Conservation (phyloP, 2,113 vertebrate species). For the Galemys pyrenaicus region DNA sequence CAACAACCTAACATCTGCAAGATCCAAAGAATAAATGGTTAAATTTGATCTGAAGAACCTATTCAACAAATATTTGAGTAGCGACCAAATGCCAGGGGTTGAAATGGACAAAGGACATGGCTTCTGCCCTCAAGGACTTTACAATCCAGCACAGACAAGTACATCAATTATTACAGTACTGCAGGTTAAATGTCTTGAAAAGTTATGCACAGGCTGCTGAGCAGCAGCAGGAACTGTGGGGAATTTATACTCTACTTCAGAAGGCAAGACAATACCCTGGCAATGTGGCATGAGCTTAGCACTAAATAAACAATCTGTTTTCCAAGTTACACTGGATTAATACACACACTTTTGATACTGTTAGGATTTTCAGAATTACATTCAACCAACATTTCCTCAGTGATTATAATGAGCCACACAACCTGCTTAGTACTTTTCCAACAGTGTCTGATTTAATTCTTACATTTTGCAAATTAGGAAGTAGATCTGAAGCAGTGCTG, state of each 20-base stretch:
- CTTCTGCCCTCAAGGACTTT: neutral
- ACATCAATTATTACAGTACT: neutral
- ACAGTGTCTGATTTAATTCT: neutral
- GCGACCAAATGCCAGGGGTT: neutral
- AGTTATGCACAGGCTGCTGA: neutral
- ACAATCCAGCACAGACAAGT: neutral
- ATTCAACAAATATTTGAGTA: neutral
- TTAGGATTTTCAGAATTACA: neutral
- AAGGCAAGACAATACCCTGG: neutral
- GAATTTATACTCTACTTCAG: neutral
- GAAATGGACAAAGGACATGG: neutral
- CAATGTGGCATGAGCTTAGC: neutral
- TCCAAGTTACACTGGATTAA: neutral
- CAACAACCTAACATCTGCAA: constrained; percentile 5
- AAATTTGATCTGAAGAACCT: neutral
- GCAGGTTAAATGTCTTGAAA: neutral
- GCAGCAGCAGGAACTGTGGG: neutral
- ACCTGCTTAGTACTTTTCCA: neutral
- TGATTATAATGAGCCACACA: neutral
- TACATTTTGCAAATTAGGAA: neutral
- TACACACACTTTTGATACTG: neutral
- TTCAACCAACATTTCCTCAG: neutral
- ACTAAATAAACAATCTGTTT: neutral
- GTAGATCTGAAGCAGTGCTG: neutral
- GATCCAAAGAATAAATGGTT: neutral